Base-by-base conservation (phyloP, 2,113 vertebrate species). In the Poeciliopsis turrubarensis region DNA sequence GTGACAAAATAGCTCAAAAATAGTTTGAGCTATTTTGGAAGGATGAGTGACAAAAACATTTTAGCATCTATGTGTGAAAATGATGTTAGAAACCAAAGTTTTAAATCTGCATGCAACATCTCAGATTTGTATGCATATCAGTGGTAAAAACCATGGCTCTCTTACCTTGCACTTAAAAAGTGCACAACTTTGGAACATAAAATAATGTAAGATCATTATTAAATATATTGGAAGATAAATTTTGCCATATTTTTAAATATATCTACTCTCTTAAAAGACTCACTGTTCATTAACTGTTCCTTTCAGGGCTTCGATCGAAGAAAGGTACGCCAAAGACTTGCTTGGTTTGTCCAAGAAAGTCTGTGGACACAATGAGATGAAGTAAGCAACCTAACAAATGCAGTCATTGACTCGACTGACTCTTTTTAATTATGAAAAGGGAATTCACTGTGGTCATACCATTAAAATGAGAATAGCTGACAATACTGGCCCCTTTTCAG, bases 291-390 rank as follows among this genome's bases (percentile, higher is more conserved):
- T 30, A 10, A 62, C 25, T n/a, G 22, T 44, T 22, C 80, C n/a
- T 78, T 85, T 79, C 73, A 99, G 98, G 91, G 97, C 97, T 32
- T 70, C 93, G 0, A 94, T 98, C 72, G 98, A 99, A 88, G 98
- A 99, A 85, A 97, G 93, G 72, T 99, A 99, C 0, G 97, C 96
- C 68, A 99, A 98, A 92, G 98, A 99, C 12, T 94, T 99, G 19
- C 92, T 98, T 25, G 95, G 83, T 70, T 93, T 99, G 83, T 95
- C 96, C 0, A 96, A 96, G 94, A 99, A 97, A 77, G 95, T 96
- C 8, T 98, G 96, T 60, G 98, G 98, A 78, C 97, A 98, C 80
- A 96, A 89, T 0, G 97, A 99, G 86, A 94, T 96, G 92, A 97
- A 99, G 98, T 99, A 95, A 95, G 97, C 5, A 3, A 25, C 44